Evolutionary conservation across 1,140 invertebrate species (phyloP).

Genomic region (Drosophila murphyi): DNA sequence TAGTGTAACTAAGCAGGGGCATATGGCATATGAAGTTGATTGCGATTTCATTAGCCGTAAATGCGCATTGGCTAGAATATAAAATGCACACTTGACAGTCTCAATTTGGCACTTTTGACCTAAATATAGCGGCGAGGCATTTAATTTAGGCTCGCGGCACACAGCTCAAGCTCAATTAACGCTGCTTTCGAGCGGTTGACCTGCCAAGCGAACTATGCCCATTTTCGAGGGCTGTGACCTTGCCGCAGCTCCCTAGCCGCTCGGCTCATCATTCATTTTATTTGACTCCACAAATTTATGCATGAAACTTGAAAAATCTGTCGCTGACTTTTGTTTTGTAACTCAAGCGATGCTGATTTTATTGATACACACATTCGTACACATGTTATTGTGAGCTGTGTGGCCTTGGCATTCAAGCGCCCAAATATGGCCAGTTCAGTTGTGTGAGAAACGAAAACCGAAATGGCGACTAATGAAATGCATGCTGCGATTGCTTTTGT

Average conservation of each 20-base stretch:
- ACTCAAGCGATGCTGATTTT: conserved; percentile 33
- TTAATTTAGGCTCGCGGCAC: conserved; percentile 14
- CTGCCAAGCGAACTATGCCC: conserved; percentile 32
- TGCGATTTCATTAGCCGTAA: conserved; percentile 62
- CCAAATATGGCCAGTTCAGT: conserved; percentile 69
- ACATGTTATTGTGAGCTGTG: conserved; percentile 7
- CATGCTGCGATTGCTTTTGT: conserved; percentile 48
- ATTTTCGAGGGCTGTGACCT: conserved; percentile 54
- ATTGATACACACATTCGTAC: not conserved
- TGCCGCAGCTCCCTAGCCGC: conserved; percentile 35
- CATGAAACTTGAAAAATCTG: conserved; percentile 63
- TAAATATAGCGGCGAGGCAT: conserved; percentile 48
- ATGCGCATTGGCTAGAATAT: conserved; percentile 55
- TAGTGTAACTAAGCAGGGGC: conserved; percentile 9
- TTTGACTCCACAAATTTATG: conserved; percentile 59
- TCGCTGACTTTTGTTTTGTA: conserved; percentile 54
- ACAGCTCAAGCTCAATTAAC: conserved; percentile 53
- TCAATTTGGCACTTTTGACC: conserved; percentile 69
- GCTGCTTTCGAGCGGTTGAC: conserved; percentile 41
- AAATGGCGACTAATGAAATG: conserved; percentile 65
- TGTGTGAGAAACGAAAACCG: conserved; percentile 53
- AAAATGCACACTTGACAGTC: conserved; percentile 65
- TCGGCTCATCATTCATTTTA: conserved; percentile 50
- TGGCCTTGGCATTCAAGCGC: conserved; percentile 75
- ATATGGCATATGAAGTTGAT: conserved; percentile 55